These are phyloP conservation scores for Samia ricini DNA, from an alignment of 1,140 invertebrate species.

Conservation along the genomic window DNA sequence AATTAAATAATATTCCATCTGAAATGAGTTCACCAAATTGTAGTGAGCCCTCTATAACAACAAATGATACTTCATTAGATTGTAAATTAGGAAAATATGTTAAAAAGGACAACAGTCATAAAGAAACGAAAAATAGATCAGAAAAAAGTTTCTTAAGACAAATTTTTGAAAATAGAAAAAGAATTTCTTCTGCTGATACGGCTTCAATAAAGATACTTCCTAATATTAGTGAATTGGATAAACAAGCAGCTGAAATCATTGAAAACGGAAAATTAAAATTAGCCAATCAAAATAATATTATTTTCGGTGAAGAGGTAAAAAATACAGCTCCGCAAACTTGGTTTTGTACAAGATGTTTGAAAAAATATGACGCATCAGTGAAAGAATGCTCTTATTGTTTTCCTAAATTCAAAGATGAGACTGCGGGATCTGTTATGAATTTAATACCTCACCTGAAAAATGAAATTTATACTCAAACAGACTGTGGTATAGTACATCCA, in stretches of 20 bases:
- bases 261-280: conserved; percentile 57
- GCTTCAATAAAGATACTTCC: conserved; percentile 80
- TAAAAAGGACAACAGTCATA: conserved; percentile 32
- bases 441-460: conserved; percentile 10
- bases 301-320: not conserved
- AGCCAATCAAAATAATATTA: conserved; percentile 24
- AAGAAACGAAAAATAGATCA: conserved; percentile 50
- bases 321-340: conserved; percentile 19
- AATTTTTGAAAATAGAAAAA: conserved; percentile 68
- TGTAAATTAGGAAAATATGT: conserved; percentile 34
- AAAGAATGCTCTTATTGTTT: conserved; percentile 48
- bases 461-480: conserved; percentile 53
- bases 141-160: conserved; percentile 66
- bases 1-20: not conserved
- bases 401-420: conserved; percentile 19
- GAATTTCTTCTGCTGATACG: conserved; percentile 55
- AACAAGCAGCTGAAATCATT: conserved; percentile 87
- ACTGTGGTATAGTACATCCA: conserved; percentile 18
- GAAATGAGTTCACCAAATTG: conserved; percentile 32
- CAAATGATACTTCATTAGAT: conserved; percentile 4
- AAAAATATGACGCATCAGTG: conserved; percentile 48
- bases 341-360: conserved; percentile 57
- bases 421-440: conserved; percentile 8
- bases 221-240: conserved; percentile 89
- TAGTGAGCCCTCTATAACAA: conserved; percentile 13